phyloP scores from a whole-genome alignment of 2,797 vertebrate genomes.

The Margarornis squamiger region DNA sequence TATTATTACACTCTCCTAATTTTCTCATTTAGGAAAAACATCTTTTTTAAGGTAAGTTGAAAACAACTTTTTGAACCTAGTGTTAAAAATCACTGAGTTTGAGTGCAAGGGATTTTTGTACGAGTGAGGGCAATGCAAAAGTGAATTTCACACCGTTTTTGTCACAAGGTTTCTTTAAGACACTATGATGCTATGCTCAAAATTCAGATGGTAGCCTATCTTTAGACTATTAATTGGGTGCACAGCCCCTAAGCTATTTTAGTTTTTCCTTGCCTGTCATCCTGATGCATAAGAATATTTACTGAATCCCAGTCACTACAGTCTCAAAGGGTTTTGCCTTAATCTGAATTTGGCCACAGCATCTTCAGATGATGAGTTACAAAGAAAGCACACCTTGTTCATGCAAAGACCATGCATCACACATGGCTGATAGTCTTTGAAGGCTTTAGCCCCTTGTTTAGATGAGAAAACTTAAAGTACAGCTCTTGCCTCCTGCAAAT shows the following conservation, averaged over 20 bases:
- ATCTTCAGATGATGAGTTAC: neutral
- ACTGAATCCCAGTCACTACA: neutral
- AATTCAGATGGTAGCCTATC: neutral
- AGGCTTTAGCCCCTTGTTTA: neutral
- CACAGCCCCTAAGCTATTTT: neutral
- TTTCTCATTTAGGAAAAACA: neutral
- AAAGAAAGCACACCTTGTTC: neutral
- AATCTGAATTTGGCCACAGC: neutral
- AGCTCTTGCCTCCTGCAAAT: neutral
- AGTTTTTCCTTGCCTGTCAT: neutral
- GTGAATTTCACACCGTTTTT: fast-evolving
- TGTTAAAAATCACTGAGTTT: neutral
- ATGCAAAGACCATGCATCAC: neutral
- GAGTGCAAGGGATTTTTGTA: neutral
- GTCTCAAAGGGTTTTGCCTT: neutral
- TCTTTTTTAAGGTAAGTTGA: neutral
- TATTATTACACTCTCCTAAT: neutral
- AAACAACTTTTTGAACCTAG: neutral
- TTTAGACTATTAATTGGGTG: neutral
- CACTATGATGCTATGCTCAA: neutral
- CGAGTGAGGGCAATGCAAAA: fast-evolving
- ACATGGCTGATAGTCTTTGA: neutral
- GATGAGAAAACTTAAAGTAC: neutral
- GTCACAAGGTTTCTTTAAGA: neutral
- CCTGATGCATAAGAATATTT: neutral